phyloP scores from a whole-genome alignment of 2,888 invertebrate species.

The Nemurella pictetii region DNA sequence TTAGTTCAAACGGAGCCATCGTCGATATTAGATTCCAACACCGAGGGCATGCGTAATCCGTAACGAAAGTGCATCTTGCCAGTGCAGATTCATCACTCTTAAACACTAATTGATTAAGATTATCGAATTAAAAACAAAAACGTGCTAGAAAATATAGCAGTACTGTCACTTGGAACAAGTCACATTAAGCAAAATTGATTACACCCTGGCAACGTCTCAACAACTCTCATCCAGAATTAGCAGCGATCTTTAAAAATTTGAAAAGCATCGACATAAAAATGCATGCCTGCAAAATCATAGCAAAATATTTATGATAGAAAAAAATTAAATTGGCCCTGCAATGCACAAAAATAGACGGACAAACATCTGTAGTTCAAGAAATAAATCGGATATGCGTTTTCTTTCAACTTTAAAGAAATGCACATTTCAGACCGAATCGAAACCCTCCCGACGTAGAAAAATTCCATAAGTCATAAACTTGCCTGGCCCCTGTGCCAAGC shows the following conservation, averaged over 20 bases:
- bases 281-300: neutral
- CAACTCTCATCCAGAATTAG: slow-evolving; percentile 1
- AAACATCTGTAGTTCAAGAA: too few species aligned
- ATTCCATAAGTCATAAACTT: neutral
- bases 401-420: neutral
- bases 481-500: neutral
- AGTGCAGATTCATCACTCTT: neutral
- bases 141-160: neutral
- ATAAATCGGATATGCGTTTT: too few species aligned
- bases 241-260: neutral
- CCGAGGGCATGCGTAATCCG: neutral
- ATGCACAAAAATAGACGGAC: too few species aligned
- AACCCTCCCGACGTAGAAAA: neutral
- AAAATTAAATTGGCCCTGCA: neutral
- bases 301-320: neutral
- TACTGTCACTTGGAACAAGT: neutral
- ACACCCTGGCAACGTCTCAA: neutral
- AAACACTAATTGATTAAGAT: neutral
- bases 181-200: neutral
- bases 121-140: neutral
- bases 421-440: neutral
- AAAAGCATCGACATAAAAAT: neutral
- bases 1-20: neutral
- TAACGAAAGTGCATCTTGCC: neutral
- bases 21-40: neutral